Conservation (phyloP, 2,888 invertebrate species). For the Eupithecia tripunctaria region DNA sequence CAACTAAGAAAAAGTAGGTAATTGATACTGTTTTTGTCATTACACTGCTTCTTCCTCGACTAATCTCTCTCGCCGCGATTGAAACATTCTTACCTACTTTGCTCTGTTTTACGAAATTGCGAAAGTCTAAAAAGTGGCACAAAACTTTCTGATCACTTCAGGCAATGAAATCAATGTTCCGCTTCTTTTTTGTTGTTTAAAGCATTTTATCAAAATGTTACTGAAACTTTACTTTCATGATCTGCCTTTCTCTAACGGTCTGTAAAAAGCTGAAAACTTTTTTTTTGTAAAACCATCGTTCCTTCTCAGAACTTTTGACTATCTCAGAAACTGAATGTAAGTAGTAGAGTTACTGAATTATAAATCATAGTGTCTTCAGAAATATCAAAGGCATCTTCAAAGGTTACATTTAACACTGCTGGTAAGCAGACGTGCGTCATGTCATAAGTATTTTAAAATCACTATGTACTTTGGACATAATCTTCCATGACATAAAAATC, state of each 20-base stretch:
- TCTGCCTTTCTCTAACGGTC: conserved; percentile 14
- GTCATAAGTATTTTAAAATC: conserved; percentile 44
- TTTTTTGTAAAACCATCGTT: neutral
- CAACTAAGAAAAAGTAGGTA: conserved; percentile 76
- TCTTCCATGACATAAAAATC: neutral
- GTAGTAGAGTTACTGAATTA: conserved; percentile 61
- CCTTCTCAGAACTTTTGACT: conserved; percentile 21
- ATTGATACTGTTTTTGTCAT: conserved; percentile 79
- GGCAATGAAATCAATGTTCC: conserved; percentile 48
- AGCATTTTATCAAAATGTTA: conserved; percentile 18
- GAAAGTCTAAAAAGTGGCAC: conserved; percentile 54
- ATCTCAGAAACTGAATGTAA: conserved; percentile 54
- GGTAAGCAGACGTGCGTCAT: conserved; percentile 60
- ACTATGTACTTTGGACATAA: neutral
- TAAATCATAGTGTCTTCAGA: conserved; percentile 66
- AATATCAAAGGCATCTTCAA: conserved; percentile 75
- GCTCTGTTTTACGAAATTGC: conserved; percentile 54
- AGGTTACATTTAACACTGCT: conserved; percentile 67
- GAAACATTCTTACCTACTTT: conserved; percentile 61
- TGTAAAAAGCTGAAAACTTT: neutral
- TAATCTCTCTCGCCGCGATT: conserved; percentile 65
- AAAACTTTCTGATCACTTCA: conserved; percentile 44
- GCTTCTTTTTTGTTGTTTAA: conserved; percentile 37
- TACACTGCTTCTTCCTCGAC: conserved; percentile 66
- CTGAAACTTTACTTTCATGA: conserved; percentile 21